Percentiles rank a stretch among this genome's conserved stretches.
These are phyloP conservation scores for Polyploca ridens DNA, from an alignment of 2,888 invertebrate species.

Conservation along the genomic window DNA sequence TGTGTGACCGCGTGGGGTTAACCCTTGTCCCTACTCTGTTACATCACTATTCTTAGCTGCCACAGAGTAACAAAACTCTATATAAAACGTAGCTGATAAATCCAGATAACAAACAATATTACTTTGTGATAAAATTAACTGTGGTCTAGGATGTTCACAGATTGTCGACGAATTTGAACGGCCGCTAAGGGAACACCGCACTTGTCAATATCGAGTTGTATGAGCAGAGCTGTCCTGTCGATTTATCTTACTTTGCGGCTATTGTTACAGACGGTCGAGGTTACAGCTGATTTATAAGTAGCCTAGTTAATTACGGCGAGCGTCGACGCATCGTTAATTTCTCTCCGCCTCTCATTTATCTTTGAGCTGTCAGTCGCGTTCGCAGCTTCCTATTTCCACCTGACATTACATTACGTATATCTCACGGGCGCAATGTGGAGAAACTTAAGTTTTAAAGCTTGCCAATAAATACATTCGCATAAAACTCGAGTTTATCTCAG, in stretches of 20 bases:
- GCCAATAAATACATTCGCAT: slow-evolving; percentile 78
- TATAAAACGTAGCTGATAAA: slow-evolving; percentile 23
- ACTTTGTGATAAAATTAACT: slow-evolving; percentile 28
- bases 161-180: slow-evolving; percentile 53
- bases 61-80: slow-evolving; percentile 53
- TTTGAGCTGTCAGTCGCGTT: slow-evolving; percentile 51
- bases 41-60: slow-evolving; percentile 46
- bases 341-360: slow-evolving; percentile 63
- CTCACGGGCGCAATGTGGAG: neutral
- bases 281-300: slow-evolving; percentile 79
- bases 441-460: slow-evolving; percentile 49
- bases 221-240: slow-evolving; percentile 73
- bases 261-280: slow-evolving; percentile 73
- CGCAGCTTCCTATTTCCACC: slow-evolving; percentile 52
- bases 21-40: slow-evolving; percentile 65
- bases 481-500: slow-evolving; percentile 80
- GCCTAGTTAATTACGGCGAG: slow-evolving; percentile 74
- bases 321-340: slow-evolving; percentile 73
- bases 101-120: slow-evolving; percentile 32
- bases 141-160: slow-evolving; percentile 30
- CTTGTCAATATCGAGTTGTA: slow-evolving; percentile 76
- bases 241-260: slow-evolving; percentile 82
- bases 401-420: slow-evolving; percentile 38
- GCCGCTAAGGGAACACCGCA: slow-evolving; percentile 56
- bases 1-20: slow-evolving; percentile 82